Evolutionary conservation across 2,797 vertebrate species (phyloP).

Genomic region (Alcedo quadribrachys): DNA sequence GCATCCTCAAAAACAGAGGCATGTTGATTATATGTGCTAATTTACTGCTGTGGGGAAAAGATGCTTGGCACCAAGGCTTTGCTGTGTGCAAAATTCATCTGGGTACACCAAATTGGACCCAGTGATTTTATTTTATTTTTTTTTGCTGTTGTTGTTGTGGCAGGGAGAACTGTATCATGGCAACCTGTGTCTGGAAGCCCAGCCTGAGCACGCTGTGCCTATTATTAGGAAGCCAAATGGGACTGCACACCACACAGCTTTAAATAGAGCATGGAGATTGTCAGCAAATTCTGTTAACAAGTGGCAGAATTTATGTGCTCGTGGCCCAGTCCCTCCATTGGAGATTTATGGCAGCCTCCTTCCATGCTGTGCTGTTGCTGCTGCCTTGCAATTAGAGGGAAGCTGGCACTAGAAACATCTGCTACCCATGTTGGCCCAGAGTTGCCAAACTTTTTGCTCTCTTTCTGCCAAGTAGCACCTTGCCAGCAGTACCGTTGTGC

Average conservation of each 20-base stretch:
- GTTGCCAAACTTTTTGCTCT: slow-evolving; percentile 48
- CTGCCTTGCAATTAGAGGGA: slow-evolving; percentile 60
- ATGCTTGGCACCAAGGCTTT: neutral
- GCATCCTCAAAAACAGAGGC: neutral
- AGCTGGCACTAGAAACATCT: slow-evolving; percentile 51
- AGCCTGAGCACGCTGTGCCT: neutral
- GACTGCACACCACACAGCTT: neutral
- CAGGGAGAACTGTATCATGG: neutral
- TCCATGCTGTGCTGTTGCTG: slow-evolving; percentile 20
- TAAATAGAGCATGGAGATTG: neutral
- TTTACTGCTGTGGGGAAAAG: neutral
- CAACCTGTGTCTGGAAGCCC: neutral
- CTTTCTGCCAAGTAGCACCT: slow-evolving; percentile 4
- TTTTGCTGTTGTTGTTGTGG: neutral
- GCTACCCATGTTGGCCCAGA: slow-evolving; percentile 6
- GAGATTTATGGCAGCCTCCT: slow-evolving; percentile 15
- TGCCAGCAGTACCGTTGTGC: neutral
- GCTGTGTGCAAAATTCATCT: neutral
- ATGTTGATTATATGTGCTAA: neutral
- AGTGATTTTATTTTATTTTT: neutral
- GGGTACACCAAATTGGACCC: accelerated
- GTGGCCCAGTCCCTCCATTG: neutral
- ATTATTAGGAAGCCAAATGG: neutral
- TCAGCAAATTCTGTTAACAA: slow-evolving; percentile 26
- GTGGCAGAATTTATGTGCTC: slow-evolving; percentile 30